Base-by-base conservation (phyloP, 2,113 vertebrate genomes). In the Taxidea taxus region DNA sequence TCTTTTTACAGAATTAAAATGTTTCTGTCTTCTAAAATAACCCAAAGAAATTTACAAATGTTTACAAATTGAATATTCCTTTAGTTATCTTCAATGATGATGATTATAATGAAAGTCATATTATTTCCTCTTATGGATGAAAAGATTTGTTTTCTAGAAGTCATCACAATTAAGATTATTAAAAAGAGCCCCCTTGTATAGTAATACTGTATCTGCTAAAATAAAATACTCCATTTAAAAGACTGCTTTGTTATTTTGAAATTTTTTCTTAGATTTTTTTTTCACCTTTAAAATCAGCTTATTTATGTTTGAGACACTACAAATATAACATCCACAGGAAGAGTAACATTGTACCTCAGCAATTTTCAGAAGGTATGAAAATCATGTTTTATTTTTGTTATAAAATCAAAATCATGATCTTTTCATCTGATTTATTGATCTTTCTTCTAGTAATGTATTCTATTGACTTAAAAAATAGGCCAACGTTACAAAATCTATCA, bases 21-120 rank as follows among this genome's bases (percentile, higher is more conserved):
- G 68, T 68, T 87, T 92, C 92, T 92, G 66, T 62, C 68, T 97
- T 94, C 56, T 88, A 94, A 94, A 91, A 91, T 47, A 80, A 93
- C 60, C 4, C 29, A 47, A 92, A 70, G 34, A 44, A 64, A 85
- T 84, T 62, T 88, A 90, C 42, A 75, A 47, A 75, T 75, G 27
- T 75, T 75, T 75, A 75, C 27, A 77, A 47, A 47, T 47, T 3
- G 54, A 72, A 58, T 91, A 60, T 88, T 90, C 70, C n/a, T 77
- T 88, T 37, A 68, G 47, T 60, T 92, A 13, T 51, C 62, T 89
- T 95, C 14, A 91, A 91, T 77, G 74, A 77, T 47, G 44, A 84
- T 84, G 51, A 7, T 91, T 72, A 91, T 88, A 84, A 88, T 81
- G 78, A 11, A 82, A 70, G 44, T 66, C 56, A 91, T 75, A 85